Percentiles rank a stretch among this genome's conserved stretches.
Conservation (phyloP, 2,113 vertebrate genomes). For the Sminthopsis crassicaudata region DNA sequence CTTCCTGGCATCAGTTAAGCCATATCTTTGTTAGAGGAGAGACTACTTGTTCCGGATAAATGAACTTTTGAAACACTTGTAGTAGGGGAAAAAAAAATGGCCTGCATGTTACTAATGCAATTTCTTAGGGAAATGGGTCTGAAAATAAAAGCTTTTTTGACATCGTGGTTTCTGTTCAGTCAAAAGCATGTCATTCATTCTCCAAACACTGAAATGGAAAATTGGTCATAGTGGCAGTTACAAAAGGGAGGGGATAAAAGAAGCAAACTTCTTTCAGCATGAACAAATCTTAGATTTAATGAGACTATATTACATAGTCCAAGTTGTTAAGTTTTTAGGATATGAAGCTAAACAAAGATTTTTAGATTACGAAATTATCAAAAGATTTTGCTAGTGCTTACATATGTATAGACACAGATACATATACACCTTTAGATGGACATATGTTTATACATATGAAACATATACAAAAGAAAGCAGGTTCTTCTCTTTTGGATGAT, state of each 20-base stretch:
- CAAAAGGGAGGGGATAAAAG: not conserved
- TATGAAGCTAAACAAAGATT: not conserved
- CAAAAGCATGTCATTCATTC: constrained; percentile 7
- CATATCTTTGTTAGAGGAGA: not conserved
- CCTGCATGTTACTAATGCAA: not conserved
- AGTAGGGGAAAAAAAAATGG: constrained; percentile 1
- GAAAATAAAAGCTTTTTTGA: constrained; percentile 21
- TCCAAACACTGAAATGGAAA: not conserved
- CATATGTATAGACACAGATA: not conserved
- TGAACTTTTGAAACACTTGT: not conserved
- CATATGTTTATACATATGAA: not conserved
- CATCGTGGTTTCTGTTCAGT: not conserved
- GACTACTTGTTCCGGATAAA: not conserved
- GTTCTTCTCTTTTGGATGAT: not conserved
- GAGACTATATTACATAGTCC: not conserved
- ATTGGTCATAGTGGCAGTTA: not conserved
- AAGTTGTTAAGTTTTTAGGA: not conserved
- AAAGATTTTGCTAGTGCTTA: not conserved
- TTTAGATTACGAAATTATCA: not conserved
- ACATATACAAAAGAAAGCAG: not conserved
- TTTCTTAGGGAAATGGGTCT: not conserved
- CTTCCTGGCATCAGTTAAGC: not conserved
- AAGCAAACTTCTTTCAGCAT: not conserved
- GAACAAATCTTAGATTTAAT: not conserved
- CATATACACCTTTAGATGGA: not conserved